These are phyloP conservation scores for Steinernema scapterisci DNA, from an alignment of 2,888 invertebrate species.

Conservation along the genomic window DNA sequence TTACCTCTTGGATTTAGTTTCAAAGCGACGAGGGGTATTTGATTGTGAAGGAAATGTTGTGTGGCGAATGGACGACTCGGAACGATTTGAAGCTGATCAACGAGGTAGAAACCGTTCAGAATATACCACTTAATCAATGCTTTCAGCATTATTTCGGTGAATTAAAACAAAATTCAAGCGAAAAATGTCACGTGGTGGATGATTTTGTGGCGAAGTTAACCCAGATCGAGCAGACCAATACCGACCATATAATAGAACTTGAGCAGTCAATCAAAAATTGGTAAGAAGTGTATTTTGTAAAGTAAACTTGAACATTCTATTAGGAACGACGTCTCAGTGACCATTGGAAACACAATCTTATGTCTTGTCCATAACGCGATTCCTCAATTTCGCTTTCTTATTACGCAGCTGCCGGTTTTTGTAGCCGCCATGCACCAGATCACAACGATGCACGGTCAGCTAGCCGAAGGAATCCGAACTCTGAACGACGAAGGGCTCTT, in stretches of 20 bases:
- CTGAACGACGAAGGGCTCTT: slow-evolving; percentile 21
- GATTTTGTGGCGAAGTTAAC: neutral
- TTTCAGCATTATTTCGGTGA: slow-evolving; percentile 24
- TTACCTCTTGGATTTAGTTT: neutral
- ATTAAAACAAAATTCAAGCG: neutral
- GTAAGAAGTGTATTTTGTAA: neutral
- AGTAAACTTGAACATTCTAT: slow-evolving; percentile 74
- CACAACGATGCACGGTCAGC: neutral
- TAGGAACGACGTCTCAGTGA: neutral
- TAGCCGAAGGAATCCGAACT: neutral
- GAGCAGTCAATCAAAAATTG: neutral
- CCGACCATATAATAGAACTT: neutral
- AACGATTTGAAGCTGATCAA: slow-evolving; percentile 70
- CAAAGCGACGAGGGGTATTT: slow-evolving; percentile 27
- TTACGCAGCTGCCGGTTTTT: slow-evolving; percentile 76
- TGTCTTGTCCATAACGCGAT: slow-evolving; percentile 39
- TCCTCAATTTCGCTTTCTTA: slow-evolving; percentile 68
- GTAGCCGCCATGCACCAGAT: slow-evolving; percentile 6
- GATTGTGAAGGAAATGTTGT: slow-evolving; percentile 49
- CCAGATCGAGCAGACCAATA: neutral
- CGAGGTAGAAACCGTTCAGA: neutral
- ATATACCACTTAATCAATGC: neutral
- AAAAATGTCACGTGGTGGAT: neutral
- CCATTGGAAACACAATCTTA: slow-evolving; percentile 74
- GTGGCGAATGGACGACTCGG: slow-evolving; percentile 46